These are phyloP conservation scores for Phoeniculus purpureus DNA, from an alignment of 2,797 vertebrate species.

Conservation along the genomic window DNA sequence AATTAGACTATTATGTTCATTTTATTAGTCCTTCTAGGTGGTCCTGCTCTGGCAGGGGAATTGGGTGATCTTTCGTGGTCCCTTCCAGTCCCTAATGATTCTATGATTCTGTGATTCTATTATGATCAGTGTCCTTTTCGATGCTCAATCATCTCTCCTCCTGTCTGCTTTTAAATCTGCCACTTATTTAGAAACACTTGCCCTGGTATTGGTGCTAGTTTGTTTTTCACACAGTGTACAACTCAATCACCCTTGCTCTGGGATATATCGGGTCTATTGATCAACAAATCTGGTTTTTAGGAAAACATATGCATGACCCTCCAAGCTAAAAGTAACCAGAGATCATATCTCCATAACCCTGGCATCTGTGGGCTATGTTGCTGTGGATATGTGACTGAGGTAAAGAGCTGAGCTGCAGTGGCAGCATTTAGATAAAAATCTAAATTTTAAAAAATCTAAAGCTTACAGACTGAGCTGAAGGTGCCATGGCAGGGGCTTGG, in stretches of 20 bases:
- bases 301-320: not conserved
- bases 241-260: not conserved
- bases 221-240: not conserved
- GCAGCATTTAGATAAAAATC: not conserved
- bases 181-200: not conserved
- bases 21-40: not conserved
- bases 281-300: not conserved
- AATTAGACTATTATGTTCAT: constrained; percentile 10
- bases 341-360: not conserved
- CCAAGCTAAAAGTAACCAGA: not conserved
- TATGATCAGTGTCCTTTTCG: not conserved
- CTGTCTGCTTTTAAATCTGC: not conserved
- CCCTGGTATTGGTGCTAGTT: not conserved
- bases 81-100: too few relatives aligned
- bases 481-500: not conserved
- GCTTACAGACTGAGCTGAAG: not conserved
- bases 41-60: too few relatives aligned
- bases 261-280: not conserved
- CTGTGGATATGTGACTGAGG: not conserved
- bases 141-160: not conserved
- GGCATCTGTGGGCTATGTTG: not conserved
- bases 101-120: not conserved
- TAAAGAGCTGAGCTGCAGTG: not conserved
- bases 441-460: not conserved
- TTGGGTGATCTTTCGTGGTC: too few relatives aligned